A percentile compares a stretch with the other conserved stretches of the same genome.
Evolutionary conservation across 2,113 vertebrate species (phyloP).

Genomic region (Hiodon tergisus): DNA sequence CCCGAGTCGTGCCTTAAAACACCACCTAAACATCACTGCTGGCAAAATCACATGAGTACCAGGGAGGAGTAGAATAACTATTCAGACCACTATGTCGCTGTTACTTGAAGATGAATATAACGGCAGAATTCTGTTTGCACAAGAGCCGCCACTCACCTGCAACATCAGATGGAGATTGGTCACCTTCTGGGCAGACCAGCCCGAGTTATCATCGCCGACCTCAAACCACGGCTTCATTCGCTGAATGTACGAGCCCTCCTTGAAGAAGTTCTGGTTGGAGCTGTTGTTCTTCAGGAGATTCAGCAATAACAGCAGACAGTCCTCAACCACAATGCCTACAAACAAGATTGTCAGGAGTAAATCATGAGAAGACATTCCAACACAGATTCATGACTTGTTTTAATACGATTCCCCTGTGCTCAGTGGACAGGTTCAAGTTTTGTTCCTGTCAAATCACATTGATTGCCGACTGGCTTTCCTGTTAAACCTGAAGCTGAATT

Average conservation of each 20-base stretch:
- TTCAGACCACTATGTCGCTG: too few species aligned
- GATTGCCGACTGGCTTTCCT: too few species aligned
- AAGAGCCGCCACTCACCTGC: constrained; percentile 66
- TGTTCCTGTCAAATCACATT: too few species aligned
- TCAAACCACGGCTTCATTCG: constrained; percentile 99
- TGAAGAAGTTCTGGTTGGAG: constrained; percentile 99
- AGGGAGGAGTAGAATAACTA: too few species aligned
- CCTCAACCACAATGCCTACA: constrained; percentile 94
- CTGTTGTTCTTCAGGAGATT: constrained; percentile 95
- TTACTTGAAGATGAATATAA: too few species aligned
- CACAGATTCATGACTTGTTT: too few species aligned
- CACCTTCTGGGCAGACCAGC: constrained; percentile 97
- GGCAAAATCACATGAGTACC: too few species aligned
- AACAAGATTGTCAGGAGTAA: constrained; percentile 13
- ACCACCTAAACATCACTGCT: neutral
- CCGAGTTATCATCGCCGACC: constrained; percentile 91
- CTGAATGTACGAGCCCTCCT: constrained; percentile 96
- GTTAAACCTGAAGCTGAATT: too few species aligned
- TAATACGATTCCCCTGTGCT: neutral
- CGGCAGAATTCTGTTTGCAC: too few species aligned
- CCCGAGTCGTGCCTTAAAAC: neutral
- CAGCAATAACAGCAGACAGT: constrained; percentile 86
- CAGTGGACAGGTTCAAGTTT: neutral
- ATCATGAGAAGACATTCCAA: too few species aligned
- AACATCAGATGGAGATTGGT: constrained; percentile 97